Evolutionary conservation across 2,888 invertebrate species (phyloP), one percentile per base, ranked within the genome.

Genomic region (Notocelia uddmanniana): DNA sequence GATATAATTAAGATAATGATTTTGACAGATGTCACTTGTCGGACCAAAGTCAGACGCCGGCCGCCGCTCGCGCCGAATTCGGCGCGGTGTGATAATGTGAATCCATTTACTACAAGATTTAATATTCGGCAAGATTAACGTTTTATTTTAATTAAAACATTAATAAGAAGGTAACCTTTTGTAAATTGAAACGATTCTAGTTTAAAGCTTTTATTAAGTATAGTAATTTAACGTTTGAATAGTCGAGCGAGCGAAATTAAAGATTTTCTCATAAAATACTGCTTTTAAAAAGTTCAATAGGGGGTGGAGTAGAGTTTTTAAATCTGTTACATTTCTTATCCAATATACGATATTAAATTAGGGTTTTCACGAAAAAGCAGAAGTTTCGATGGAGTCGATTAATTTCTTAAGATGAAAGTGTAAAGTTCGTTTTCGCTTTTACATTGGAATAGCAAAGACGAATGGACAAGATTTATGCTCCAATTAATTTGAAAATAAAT

Each of bases 101-200:
- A 5, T 6, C 41, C 41, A n/a, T 45, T 26, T 55, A 15, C 54
- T 26, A 26, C 54, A n/a, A 21, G 19, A 63, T 50, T 63, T 19
- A 50, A 63, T 50, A 60, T 45, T 50, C 9, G 9, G 13, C 15
- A 31, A 63, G 50, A 50, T 63, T 63, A 18, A 50, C 15, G 31
- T 50, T 63, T 59, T 37, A 60, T n/a, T 63, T 54, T 63, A 50
- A 63, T 63, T 63, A 50, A 63, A 63, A 34, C 50, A 63, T 63
- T 52, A 64, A 64, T 64, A 13, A 52, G 37, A 15, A 52, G 50
- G 31, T 48, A 26, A 50, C 52, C 19, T 64, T 64, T 52, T 26
- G 19, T 34, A 21, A 52, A 34, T 52, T 34, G 15, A 52, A n/a
- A 5, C 9, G 34, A 34, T 34, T 52, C 10, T 64, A 37, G 19